phyloP scores from a whole-genome alignment of 2,113 vertebrate genomes.

The Nannobrachium achirus region DNA sequence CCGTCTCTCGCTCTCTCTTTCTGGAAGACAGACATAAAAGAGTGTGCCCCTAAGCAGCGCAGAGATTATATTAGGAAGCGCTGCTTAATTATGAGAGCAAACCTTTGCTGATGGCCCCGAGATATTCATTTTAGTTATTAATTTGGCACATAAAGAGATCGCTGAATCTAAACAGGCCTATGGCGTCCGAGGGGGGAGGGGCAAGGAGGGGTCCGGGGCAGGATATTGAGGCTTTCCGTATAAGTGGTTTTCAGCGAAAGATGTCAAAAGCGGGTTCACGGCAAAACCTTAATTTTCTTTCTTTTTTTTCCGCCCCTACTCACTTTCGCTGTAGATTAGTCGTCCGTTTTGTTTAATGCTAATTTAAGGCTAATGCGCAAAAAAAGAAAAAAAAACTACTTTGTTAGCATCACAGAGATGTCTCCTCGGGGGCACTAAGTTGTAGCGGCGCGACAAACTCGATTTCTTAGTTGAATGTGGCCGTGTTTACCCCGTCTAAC shows the following conservation, averaged over 20 bases:
- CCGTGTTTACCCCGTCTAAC: neutral
- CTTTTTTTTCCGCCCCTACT: too few relatives aligned
- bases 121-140: slow-evolving; percentile 78
- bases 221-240: slow-evolving; percentile 37
- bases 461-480: neutral
- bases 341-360: too few relatives aligned
- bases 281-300: too few relatives aligned
- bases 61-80: slow-evolving; percentile 65
- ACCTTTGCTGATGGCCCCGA: slow-evolving; percentile 66
- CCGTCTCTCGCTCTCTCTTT: too few relatives aligned
- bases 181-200: slow-evolving; percentile 37
- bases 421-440: neutral
- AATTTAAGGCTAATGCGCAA: neutral
- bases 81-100: slow-evolving; percentile 75
- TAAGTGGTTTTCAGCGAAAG: slow-evolving; percentile 24
- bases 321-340: too few relatives aligned
- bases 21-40: slow-evolving; percentile 50
- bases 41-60: slow-evolving; percentile 50
- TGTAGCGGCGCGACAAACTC: neutral
- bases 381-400: too few relatives aligned
- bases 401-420: neutral
- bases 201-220: slow-evolving; percentile 1
- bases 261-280: slow-evolving; percentile 3
- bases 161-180: slow-evolving; percentile 73
- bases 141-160: slow-evolving; percentile 77